Conservation (phyloP, 2,888 invertebrate genomes). For the Drosophila quinaria region DNA sequence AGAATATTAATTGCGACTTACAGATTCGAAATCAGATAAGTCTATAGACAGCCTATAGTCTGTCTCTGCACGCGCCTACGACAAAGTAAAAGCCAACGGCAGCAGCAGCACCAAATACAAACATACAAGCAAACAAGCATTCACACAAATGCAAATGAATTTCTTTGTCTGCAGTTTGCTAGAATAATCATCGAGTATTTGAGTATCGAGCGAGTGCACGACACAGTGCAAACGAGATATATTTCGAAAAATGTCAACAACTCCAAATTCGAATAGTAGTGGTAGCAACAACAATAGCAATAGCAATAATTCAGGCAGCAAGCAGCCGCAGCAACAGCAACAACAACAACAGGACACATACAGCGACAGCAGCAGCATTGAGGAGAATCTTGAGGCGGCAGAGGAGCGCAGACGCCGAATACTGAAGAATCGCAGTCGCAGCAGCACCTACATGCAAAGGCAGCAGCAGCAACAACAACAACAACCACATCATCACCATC, state of each 20-base stretch:
- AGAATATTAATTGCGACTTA: slow-evolving; percentile 59
- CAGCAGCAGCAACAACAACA: slow-evolving; percentile 49
- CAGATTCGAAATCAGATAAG: slow-evolving; percentile 52
- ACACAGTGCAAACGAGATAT: slow-evolving; percentile 44
- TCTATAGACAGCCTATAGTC: slow-evolving; percentile 11
- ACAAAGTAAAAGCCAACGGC: not conserved
- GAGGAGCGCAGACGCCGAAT: slow-evolving; percentile 90
- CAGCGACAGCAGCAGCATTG: slow-evolving; percentile 93
- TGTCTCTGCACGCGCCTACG: slow-evolving; percentile 8
- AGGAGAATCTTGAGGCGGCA: slow-evolving; percentile 90
- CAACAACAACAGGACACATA: slow-evolving; percentile 77
- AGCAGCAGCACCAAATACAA: slow-evolving; percentile 2
- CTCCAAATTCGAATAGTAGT: slow-evolving; percentile 82
- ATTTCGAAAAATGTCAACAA: slow-evolving; percentile 81
- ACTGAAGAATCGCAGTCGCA: slow-evolving; percentile 88
- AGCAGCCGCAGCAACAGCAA: slow-evolving; percentile 65
- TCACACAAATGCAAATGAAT: slow-evolving; percentile 51
- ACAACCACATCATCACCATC: slow-evolving; percentile 53
- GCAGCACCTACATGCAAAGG: slow-evolving; percentile 78
- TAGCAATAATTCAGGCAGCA: slow-evolving; percentile 54
- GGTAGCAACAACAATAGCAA: slow-evolving; percentile 77
- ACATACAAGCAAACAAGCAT: slow-evolving; percentile 17
- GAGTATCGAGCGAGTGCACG: slow-evolving; percentile 31
- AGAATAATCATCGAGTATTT: slow-evolving; percentile 50
- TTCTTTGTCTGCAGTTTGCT: slow-evolving; percentile 63